Percentiles rank a stretch among this genome's conserved stretches.
phyloP scores from a whole-genome alignment of 2,113 vertebrate genomes.

The Sapayoa aenigma region DNA sequence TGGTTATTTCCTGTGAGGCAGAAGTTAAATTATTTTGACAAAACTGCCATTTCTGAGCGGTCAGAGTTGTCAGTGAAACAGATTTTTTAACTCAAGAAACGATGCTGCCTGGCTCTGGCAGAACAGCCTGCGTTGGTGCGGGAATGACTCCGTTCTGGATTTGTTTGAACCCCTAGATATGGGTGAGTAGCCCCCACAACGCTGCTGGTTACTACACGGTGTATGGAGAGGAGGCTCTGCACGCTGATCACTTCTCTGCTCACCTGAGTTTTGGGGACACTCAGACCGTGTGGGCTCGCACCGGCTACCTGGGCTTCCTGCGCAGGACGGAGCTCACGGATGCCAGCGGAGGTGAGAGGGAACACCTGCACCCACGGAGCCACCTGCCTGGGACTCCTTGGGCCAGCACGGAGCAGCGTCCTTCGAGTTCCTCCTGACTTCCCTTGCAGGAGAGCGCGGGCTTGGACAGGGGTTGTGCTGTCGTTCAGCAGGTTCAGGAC shows the following conservation, averaged over 20 bases:
- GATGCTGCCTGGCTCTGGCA: not conserved
- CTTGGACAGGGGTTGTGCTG: not conserved
- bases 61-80: not conserved
- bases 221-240: constrained; percentile 91
- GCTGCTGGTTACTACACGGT: constrained; percentile 94
- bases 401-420: no score
- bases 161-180: constrained; percentile 76
- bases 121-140: not conserved
- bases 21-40: not conserved
- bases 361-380: no score
- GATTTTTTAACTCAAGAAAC: not conserved
- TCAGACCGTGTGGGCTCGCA: constrained; percentile 91
- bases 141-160: not conserved
- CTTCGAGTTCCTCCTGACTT: not conserved
- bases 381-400: not conserved
- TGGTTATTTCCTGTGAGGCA: not conserved
- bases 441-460: not conserved
- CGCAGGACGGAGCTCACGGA: constrained; percentile 93
- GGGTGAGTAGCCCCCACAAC: constrained; percentile 96
- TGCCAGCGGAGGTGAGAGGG: constrained; percentile 87
- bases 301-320: constrained; percentile 94
- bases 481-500: not conserved
- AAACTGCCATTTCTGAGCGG: not conserved
- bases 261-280: constrained; percentile 94
- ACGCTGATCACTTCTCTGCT: constrained; percentile 93